Conservation (phyloP, 1,140 invertebrate genomes). For the Parasteatoda tepidariorum region DNA sequence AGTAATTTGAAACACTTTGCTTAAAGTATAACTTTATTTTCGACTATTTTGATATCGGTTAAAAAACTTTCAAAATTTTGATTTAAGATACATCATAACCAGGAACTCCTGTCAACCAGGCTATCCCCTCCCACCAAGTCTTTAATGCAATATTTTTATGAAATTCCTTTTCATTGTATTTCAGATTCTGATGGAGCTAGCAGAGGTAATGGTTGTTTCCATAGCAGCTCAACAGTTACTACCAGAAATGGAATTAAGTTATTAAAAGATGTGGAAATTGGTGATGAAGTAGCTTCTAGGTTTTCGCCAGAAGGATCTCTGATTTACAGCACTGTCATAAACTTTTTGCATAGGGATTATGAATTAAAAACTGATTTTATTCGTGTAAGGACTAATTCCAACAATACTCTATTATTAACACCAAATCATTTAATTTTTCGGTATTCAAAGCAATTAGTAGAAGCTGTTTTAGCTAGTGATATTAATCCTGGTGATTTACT, state of each 20-base stretch:
- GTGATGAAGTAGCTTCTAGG: conserved; percentile 82
- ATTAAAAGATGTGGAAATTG: conserved; percentile 77
- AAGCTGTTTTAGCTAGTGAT: conserved; percentile 73
- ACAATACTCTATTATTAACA: conserved; percentile 80
- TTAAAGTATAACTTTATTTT: too few relatives aligned
- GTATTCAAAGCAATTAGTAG: not conserved
- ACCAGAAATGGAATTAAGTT: conserved; percentile 74
- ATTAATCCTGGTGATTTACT: conserved; percentile 71
- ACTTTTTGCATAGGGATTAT: conserved; percentile 86
- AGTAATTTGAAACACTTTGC: too few relatives aligned
- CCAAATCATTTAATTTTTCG: conserved; percentile 82
- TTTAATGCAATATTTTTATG: not conserved
- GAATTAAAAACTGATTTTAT: conserved; percentile 65
- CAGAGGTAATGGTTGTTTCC: conserved; percentile 80
- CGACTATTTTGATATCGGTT: too few relatives aligned
- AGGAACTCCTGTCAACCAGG: too few relatives aligned
- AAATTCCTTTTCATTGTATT: conserved; percentile 66
- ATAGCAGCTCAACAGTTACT: conserved; percentile 74
- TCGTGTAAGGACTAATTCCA: conserved; percentile 78
- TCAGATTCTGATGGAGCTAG: conserved; percentile 88
- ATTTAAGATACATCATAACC: too few relatives aligned
- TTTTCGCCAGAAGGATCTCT: conserved; percentile 76
- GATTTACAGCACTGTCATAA: conserved; percentile 84
- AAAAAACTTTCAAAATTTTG: too few relatives aligned
- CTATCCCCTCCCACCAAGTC: too few relatives aligned